Conservation (phyloP, 2,113 vertebrate species). For the Prionailurus viverrinus region DNA sequence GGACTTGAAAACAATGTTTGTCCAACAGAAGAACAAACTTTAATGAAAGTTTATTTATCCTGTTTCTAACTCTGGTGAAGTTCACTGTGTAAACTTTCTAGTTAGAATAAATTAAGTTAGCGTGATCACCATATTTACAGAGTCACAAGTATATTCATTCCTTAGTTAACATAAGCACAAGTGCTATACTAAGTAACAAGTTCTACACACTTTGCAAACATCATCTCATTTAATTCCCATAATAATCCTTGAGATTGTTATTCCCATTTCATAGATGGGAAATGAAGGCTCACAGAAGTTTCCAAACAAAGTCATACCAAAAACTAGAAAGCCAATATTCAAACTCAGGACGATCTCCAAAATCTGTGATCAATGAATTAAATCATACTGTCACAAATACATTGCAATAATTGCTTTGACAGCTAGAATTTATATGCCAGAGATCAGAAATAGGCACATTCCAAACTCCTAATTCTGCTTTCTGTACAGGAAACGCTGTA, state of each 20-base stretch:
- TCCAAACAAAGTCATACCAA: not conserved
- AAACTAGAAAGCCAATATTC: not conserved
- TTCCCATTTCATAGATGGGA: constrained; percentile 19
- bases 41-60: not conserved
- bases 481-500: not conserved
- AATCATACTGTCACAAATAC: not conserved
- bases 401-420: not conserved
- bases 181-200: not conserved
- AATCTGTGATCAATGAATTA: not conserved
- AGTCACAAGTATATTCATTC: not conserved
- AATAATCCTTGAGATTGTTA: not conserved
- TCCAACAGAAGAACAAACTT: constrained; percentile 12
- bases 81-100: not conserved
- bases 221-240: constrained; percentile 24
- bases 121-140: not conserved
- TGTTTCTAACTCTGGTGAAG: not conserved
- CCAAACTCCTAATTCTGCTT: not conserved
- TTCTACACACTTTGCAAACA: not conserved
- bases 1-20: not conserved
- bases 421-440: not conserved
- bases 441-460: no score
- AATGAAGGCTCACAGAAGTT: not conserved
- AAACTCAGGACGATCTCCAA: not conserved
- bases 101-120: constrained; percentile 22
- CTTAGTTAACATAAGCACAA: not conserved